Evolutionary conservation across 1,140 invertebrate genomes (phyloP).

Genomic region (Hypsibius dujardini): DNA sequence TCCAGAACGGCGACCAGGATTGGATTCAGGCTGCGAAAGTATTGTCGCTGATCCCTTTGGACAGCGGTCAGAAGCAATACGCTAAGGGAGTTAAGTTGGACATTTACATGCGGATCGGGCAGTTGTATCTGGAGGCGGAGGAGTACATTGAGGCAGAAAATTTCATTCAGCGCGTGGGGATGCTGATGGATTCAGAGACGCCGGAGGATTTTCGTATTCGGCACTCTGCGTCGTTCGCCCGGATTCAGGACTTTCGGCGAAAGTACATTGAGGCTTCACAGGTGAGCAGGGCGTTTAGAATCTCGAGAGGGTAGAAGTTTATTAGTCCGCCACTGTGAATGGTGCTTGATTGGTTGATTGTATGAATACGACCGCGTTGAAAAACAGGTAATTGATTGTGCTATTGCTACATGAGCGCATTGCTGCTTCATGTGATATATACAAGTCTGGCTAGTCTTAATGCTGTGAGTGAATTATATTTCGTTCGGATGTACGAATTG

Average conservation of each 20-base stretch:
- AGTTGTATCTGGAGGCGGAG: constrained; percentile 2
- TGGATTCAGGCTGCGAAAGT: not conserved
- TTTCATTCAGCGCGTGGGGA: constrained; percentile 4
- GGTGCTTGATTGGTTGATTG: no score
- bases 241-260: constrained; percentile 1
- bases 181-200: not conserved
- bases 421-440: no score
- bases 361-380: no score
- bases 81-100: not conserved
- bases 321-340: no score
- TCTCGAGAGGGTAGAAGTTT: no score
- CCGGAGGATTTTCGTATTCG: constrained; percentile 3
- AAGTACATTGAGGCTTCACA: constrained; percentile 15
- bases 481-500: no score
- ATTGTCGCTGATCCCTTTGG: constrained; percentile 10
- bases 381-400: no score
- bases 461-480: no score
- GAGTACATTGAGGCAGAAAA: constrained; percentile 6
- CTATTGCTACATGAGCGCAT: no score
- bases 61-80: constrained; percentile 15
- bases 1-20: not conserved
- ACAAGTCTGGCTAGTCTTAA: no score
- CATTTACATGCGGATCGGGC: not conserved
- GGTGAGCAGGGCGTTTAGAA: not conserved
- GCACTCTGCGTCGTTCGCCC: constrained; percentile 14